These are phyloP conservation scores for Falco novaeseelandiae DNA, from an alignment of 2,797 vertebrate genomes.

Conservation along the genomic window DNA sequence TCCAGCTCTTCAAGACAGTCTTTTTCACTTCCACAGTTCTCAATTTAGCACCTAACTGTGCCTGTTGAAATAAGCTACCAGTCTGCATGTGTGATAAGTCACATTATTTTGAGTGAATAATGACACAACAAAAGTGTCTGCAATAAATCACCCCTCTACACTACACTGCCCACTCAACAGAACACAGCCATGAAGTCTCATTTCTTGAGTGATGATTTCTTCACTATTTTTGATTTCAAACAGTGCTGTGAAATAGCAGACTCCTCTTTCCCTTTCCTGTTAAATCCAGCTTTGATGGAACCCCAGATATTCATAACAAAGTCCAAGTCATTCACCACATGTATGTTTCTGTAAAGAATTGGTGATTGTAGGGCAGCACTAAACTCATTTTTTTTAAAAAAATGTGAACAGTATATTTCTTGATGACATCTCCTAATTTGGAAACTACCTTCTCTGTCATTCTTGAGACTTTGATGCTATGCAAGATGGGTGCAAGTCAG, in stretches of 20 bases:
- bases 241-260: not conserved
- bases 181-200: not conserved
- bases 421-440: not conserved
- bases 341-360: not conserved
- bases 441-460: not conserved
- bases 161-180: conserved; percentile 32
- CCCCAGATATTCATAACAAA: not conserved
- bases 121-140: conserved; percentile 34
- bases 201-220: conserved; percentile 32
- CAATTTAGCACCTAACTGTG: not conserved
- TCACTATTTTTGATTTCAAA: conserved; percentile 6
- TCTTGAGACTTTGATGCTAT: not conserved
- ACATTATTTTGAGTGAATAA: conserved; percentile 52
- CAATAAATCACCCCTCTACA: conserved; percentile 13
- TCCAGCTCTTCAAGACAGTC: not conserved
- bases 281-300: not conserved
- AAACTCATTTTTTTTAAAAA: not conserved
- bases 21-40: not conserved
- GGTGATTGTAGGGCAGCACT: not conserved
- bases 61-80: conserved; percentile 20
- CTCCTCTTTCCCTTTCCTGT: not conserved
- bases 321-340: not conserved
- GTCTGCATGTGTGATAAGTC: conserved; percentile 37
- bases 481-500: not conserved
- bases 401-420: not conserved